phyloP scores from a whole-genome alignment of 2,797 vertebrate genomes.

The Balearica regulorum region DNA sequence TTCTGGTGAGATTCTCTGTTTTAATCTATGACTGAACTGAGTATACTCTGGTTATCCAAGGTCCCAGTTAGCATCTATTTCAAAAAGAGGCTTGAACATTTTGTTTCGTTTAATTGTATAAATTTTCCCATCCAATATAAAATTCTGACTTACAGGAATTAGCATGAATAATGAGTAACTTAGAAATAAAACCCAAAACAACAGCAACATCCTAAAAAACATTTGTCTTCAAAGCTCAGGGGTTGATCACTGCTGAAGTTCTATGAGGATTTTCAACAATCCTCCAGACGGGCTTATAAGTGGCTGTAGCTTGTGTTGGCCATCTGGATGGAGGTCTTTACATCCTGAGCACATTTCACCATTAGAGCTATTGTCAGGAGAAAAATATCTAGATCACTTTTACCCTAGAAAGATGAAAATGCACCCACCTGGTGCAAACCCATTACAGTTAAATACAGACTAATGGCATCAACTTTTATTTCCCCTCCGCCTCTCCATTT shows the following conservation, averaged over 20 bases:
- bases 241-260: background rate
- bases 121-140: background rate
- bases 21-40: background rate
- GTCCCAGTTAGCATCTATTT: background rate
- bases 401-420: conserved; percentile 41
- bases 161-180: background rate
- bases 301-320: background rate
- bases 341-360: background rate
- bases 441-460: conserved; percentile 34
- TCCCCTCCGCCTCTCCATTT: background rate
- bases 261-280: background rate
- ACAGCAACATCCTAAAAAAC: background rate
- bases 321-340: background rate
- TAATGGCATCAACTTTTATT: conserved; percentile 1
- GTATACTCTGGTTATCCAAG: background rate
- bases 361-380: background rate
- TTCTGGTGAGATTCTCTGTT: background rate
- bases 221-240: background rate
- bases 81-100: accelerated
- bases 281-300: background rate
- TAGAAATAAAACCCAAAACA: background rate
- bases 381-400: conserved; percentile 1
- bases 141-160: background rate
- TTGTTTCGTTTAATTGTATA: background rate
- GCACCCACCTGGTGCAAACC: background rate